Evolutionary conservation across 2,888 invertebrate species (phyloP).

Genomic region (Ceraclea dissimilis): DNA sequence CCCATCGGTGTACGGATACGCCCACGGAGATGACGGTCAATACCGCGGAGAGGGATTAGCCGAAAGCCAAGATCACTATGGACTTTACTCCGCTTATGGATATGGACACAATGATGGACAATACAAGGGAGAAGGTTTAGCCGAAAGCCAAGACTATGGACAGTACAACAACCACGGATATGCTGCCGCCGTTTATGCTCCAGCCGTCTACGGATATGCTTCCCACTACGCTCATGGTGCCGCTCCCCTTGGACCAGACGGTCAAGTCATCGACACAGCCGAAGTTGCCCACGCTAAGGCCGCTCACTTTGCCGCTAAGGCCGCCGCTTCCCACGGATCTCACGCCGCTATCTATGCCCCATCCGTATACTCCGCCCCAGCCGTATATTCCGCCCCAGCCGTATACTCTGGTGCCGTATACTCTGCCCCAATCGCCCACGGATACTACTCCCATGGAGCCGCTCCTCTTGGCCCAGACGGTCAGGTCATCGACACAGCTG

Average conservation of each 20-base stretch:
- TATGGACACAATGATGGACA: slow-evolving; percentile 14
- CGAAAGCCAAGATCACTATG: neutral
- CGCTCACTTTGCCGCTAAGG: slow-evolving; percentile 30
- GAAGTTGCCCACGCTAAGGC: slow-evolving; percentile 23
- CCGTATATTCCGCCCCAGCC: neutral
- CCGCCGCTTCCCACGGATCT: slow-evolving; percentile 29
- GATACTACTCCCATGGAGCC: slow-evolving; percentile 9
- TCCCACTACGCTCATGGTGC: slow-evolving; percentile 4
- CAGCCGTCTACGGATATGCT: neutral
- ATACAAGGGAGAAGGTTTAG: slow-evolving; percentile 15
- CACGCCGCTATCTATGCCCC: slow-evolving; percentile 9
- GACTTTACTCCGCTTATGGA: neutral
- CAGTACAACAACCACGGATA: slow-evolving; percentile 40
- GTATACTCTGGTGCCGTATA: neutral
- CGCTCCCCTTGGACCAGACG: slow-evolving; percentile 24
- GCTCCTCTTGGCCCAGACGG: slow-evolving; percentile 13
- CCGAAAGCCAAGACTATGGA: slow-evolving; percentile 17
- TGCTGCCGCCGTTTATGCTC: slow-evolving; percentile 30
- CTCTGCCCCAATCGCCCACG: neutral
- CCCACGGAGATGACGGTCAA: slow-evolving; percentile 35
- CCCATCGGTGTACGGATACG: neutral
- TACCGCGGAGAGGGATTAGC: neutral
- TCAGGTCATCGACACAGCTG: slow-evolving; percentile 20
- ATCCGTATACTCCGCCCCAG: neutral
- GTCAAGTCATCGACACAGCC: slow-evolving; percentile 22